phyloP scores from a whole-genome alignment of 2,113 vertebrate species.

The Larimichthys crocea region DNA sequence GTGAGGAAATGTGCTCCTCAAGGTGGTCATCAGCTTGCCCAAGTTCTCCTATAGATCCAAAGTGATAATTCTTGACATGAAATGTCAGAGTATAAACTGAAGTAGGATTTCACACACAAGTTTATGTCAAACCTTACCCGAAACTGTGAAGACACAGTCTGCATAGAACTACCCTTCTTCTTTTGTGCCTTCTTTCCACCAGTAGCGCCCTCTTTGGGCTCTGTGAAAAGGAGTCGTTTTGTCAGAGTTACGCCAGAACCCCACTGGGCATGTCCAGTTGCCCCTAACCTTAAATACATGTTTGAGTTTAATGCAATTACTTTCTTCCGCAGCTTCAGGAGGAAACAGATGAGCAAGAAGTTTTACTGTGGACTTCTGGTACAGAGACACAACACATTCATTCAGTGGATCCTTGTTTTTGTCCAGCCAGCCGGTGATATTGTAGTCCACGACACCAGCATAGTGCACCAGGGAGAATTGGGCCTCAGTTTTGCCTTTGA shows the following conservation, averaged over 20 bases:
- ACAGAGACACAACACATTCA: no score
- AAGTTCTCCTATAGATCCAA: no score
- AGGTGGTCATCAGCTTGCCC: no score
- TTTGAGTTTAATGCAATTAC: neutral
- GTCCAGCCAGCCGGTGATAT: constrained; percentile 76
- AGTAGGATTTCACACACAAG: neutral
- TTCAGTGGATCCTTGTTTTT: constrained; percentile 59
- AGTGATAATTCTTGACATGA: neutral
- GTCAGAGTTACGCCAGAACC: neutral
- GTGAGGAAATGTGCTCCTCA: no score
- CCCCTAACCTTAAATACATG: neutral
- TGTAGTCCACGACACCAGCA: constrained; percentile 91
- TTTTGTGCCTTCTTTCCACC: no score
- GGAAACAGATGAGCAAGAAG: no score
- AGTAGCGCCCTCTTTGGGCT: neutral
- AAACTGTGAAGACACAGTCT: constrained; percentile 63
- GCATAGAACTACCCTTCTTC: no score
- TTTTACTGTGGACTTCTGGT: no score
- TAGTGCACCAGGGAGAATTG: constrained; percentile 92
- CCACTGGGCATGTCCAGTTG: no score
- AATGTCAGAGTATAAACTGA: neutral
- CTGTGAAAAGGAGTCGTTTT: neutral
- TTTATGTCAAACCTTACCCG: constrained; percentile 54
- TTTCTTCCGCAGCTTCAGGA: no score
- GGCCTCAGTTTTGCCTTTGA: constrained; percentile 88